phyloP scores from a whole-genome alignment of 2,797 vertebrate genomes.

The Odontamblyopus lacepedii region DNA sequence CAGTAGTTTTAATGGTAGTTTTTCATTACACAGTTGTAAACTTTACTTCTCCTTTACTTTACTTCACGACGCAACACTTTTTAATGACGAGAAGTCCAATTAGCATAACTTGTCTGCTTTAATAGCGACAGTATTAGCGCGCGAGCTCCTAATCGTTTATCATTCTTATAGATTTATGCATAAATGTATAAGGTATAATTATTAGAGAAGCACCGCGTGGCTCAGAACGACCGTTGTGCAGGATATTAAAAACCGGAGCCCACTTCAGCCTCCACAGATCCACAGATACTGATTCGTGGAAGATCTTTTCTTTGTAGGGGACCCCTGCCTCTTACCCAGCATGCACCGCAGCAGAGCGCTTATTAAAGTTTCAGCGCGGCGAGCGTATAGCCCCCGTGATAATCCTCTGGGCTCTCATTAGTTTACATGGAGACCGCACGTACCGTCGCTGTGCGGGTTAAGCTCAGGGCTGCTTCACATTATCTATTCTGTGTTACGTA shows the following conservation, averaged over 20 bases:
- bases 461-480: constrained; percentile 7
- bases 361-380: constrained; percentile 47
- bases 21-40: no score
- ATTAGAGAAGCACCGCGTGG: constrained; percentile 6
- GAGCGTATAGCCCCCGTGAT: constrained; percentile 32
- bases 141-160: background rate
- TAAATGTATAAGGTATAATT: constrained; percentile 3
- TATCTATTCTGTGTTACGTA: background rate
- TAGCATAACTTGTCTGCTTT: background rate
- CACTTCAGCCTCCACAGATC: constrained; percentile 31
- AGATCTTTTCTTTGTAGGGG: constrained; percentile 36
- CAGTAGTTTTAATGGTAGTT: no score
- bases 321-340: constrained; percentile 55
- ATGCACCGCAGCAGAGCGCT: constrained; percentile 59
- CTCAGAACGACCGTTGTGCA: constrained; percentile 16
- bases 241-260: constrained; percentile 37
- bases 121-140: background rate
- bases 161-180: constrained; percentile 14
- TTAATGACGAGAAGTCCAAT: no score
- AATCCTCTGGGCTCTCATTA: constrained; percentile 49
- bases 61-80: no score
- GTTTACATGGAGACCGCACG: constrained; percentile 28
- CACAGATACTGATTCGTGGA: constrained; percentile 33
- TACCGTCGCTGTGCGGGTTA: constrained; percentile 2
- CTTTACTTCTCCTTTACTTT: no score